Percentiles rank a stretch among this genome's conserved stretches.
Conservation (phyloP, 2,797 vertebrate species). For the Simalia tracyae region DNA sequence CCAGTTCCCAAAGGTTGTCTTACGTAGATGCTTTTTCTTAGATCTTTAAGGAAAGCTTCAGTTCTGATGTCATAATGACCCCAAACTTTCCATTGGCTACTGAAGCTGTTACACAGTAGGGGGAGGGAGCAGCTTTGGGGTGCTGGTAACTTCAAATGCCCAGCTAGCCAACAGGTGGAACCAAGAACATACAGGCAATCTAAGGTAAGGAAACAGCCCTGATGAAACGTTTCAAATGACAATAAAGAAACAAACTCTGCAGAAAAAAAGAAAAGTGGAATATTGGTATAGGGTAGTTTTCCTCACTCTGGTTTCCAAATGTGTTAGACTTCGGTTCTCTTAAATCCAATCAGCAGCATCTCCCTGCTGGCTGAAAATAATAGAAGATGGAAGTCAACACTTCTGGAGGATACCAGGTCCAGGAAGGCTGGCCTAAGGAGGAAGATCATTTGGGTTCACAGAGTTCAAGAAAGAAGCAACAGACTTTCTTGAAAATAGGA, state of each 20-base stretch:
- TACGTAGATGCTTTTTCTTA: background rate
- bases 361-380: background rate
- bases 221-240: background rate
- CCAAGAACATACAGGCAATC: slow-evolving; percentile 13
- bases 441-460: background rate
- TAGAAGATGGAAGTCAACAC: background rate
- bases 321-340: background rate
- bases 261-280: background rate
- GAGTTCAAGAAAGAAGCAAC: background rate
- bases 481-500: background rate
- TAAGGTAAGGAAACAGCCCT: slow-evolving; percentile 5
- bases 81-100: slow-evolving; percentile 24
- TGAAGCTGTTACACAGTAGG: slow-evolving; percentile 7
- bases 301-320: background rate
- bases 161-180: slow-evolving; percentile 7
- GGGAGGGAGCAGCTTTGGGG: slow-evolving; percentile 13
- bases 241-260: background rate
- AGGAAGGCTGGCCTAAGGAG: background rate
- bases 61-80: slow-evolving; percentile 39
- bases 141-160: slow-evolving; percentile 5
- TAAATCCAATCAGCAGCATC: background rate
- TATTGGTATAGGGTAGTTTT: background rate
- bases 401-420: background rate
- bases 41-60: slow-evolving; percentile 15
- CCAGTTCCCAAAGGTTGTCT: background rate